These are phyloP conservation scores for Catharus fuscescens DNA, from an alignment of 2,113 vertebrate genomes.

Conservation along the genomic window DNA sequence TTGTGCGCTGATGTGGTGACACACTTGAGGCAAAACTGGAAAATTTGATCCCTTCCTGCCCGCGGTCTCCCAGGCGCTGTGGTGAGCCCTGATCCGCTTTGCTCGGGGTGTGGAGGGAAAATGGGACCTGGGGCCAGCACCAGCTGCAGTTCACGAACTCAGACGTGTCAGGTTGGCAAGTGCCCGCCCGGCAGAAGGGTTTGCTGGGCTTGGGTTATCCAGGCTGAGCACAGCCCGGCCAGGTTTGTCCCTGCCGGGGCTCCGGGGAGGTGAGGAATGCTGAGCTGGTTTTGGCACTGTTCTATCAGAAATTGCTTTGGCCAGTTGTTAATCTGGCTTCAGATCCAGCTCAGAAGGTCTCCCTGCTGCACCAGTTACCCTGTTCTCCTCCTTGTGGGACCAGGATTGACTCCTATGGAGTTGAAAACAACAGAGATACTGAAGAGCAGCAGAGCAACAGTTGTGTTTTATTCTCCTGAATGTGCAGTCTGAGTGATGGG, in stretches of 20 bases:
- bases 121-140: neutral
- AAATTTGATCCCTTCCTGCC: slow-evolving; percentile 65
- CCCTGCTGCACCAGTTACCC: neutral
- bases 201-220: neutral
- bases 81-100: neutral
- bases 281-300: slow-evolving; percentile 37
- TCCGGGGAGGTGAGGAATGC: slow-evolving; percentile 1
- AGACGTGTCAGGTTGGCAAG: neutral
- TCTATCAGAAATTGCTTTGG: neutral
- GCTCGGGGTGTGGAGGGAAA: slow-evolving; percentile 5
- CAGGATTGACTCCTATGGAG: neutral
- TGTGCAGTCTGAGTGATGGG: rapidly evolving
- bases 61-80: neutral
- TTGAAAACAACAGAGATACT: neutral
- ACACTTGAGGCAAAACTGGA: slow-evolving; percentile 54
- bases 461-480: neutral
- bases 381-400: neutral
- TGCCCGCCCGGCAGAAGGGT: neutral
- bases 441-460: neutral
- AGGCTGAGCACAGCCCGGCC: neutral
- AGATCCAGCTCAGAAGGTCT: neutral
- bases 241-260: neutral
- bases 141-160: slow-evolving; percentile 23
- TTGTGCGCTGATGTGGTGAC: slow-evolving; percentile 69
- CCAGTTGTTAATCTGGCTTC: slow-evolving; percentile 1